Evolutionary conservation across 2,797 vertebrate species (phyloP).

Genomic region (Muscicapa striata): DNA sequence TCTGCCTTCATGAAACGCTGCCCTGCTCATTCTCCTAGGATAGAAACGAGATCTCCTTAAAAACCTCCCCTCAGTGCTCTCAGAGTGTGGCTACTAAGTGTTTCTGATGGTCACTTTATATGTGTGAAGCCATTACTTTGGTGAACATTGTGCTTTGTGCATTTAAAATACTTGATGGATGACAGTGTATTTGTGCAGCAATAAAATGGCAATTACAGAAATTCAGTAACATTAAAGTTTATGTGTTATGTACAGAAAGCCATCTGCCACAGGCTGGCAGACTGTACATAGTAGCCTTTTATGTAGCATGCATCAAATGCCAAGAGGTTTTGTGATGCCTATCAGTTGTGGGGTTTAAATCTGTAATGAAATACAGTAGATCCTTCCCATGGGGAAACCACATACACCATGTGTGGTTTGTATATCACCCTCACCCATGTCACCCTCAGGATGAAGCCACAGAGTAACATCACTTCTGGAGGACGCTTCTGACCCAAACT

Average conservation of each 20-base stretch:
- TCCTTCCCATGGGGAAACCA: neutral
- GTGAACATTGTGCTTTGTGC: neutral
- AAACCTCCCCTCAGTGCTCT: neutral
- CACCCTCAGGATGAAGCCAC: neutral
- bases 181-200: constrained; percentile 34
- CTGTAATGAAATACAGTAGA: neutral
- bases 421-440: neutral
- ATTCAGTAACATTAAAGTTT: neutral
- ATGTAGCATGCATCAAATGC: neutral
- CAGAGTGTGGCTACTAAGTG: neutral
- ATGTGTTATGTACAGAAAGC: neutral
- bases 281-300: neutral
- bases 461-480: neutral
- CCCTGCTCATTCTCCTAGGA: neutral
- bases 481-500: neutral
- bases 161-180: neutral
- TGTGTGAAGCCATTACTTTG: neutral
- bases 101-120: neutral
- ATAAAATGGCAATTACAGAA: constrained; percentile 44
- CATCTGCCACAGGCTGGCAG: neutral
- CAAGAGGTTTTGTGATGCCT: neutral
- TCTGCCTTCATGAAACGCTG: neutral
- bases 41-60: neutral
- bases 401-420: neutral
- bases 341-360: neutral